Base-by-base conservation (phyloP, 2,113 vertebrate species). In the Coturnix japonica region DNA sequence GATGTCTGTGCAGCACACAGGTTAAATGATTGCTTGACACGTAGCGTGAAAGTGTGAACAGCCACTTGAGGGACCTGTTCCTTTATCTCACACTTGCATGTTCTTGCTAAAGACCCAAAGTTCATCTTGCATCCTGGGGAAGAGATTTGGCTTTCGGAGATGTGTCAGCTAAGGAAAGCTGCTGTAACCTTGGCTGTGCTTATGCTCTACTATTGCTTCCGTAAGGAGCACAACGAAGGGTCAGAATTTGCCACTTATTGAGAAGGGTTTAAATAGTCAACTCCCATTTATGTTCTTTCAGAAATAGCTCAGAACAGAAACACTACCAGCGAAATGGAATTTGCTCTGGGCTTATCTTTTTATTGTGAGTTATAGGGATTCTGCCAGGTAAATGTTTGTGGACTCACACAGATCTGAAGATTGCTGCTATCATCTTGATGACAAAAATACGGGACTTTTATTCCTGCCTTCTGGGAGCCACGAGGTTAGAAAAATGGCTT, bases 341-440 rank as follows among this genome's bases (percentile, higher is more conserved):
- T 89, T 94, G 81, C 94, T 96, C 92, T 87, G 64, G 87, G 86
- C 44, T 87, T 84, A 33, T 79, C 35, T 75, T 67, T 57, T 76
- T 61, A 2, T 75, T 47, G 83, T 46, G 51, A 54, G 75, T 90
- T 74, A 35, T 1, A 71, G 82, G 26, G 74, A 85, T 59, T 65
- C 65, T 81, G 66, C 77, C 93, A 90, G 91, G 92, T 92, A 90
- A 97, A 91, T 83, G 80, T 96, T 95, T 95, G 87, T 85, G 91
- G 94, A 84, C 89, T 93, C 81, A 13, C 61, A 81, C 74, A 31
- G 44, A 33, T 86, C 70, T 69, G 69, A 88, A 95, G 92, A 97
- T 95, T 96, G 94, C 84, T 86, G 91, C 90, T 90, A 94, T 97
- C 97, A 96, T 85, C 77, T 10, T 91, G 97, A 95, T 96, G 93